Evolutionary conservation across 2,888 invertebrate genomes (phyloP), one percentile per base, ranked within the genome.

Genomic region (Metacarcinus magister): DNA sequence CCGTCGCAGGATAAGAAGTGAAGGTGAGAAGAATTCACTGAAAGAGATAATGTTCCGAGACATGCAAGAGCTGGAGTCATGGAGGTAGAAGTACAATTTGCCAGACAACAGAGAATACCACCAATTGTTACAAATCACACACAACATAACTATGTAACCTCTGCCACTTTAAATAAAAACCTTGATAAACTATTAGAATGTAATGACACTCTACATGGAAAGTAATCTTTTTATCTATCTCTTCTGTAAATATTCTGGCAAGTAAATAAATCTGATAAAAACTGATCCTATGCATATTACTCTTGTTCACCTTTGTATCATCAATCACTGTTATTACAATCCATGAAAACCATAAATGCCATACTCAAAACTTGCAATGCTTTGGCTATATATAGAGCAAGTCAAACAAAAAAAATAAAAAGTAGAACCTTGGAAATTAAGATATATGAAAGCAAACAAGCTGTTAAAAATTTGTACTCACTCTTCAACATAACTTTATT

Each of bases 1-100:
- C 32, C 28, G 32, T 82, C 28, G 82, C 82, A 82, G 82, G 82
- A 82, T 82, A 82, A 82, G 82, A 82, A 82, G 82, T 32, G n/a
- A 82, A 32, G 13, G 82, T 32, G 82, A 82, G 82, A 82, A 82
- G 8, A 32, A 82, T 28, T 32, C 82, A 82, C 82, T 75, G 75
- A 75, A 75, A n/a, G 82, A 82, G 82, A 8, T 32, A 82, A 82
- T 82, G 82, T 32, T 82, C 32, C 32, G 8, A 82, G 82, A 82
- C 82, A 32, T 82, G 32, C 67, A 67, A 67, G 67, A 82, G 82
- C 82, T 82, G 32, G 28, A 82, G 82, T 82, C 82, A 82, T 82
- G 82, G 13, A 32, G 82, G 82, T 32, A 82, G 13, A 82, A 82
- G 32, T 32, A 82, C 16, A 32, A 82, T 82, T 82, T 32, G 82